Percentiles rank a stretch among this genome's conserved stretches.
These are phyloP conservation scores for Pyrrhia umbra DNA, from an alignment of 2,888 invertebrate species.

Conservation along the genomic window DNA sequence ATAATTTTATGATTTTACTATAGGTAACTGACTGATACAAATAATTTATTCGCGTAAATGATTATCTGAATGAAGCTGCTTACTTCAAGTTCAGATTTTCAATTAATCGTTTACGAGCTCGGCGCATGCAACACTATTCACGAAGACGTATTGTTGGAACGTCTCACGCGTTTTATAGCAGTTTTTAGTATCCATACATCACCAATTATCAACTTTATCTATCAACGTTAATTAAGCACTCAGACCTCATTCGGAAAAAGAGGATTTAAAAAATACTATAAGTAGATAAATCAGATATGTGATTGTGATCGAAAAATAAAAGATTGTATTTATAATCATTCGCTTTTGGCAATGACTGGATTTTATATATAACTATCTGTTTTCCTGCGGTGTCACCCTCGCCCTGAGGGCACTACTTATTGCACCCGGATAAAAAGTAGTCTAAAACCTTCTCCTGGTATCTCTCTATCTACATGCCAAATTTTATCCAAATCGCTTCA, in stretches of 20 bases:
- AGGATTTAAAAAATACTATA: neutral
- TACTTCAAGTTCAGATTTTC: conserved; percentile 39
- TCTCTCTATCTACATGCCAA: too few species aligned
- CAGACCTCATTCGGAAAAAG: neutral
- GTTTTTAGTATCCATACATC: conserved; percentile 4
- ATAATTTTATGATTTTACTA: too few species aligned
- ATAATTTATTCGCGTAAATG: neutral
- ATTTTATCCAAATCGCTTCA: too few species aligned
- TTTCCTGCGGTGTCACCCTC: too few species aligned
- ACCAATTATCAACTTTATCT: neutral
- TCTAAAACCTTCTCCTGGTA: too few species aligned
- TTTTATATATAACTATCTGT: too few species aligned
- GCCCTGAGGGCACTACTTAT: too few species aligned
- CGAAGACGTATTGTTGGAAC: conserved; percentile 17
- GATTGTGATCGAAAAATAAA: too few species aligned
- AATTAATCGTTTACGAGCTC: conserved; percentile 21
- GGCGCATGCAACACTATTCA: conserved; percentile 29
- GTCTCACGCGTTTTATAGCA: conserved; percentile 23
- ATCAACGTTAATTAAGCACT: conserved; percentile 9
- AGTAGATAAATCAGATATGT: neutral
- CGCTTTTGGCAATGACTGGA: too few species aligned
- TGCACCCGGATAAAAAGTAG: too few species aligned
- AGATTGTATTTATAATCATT: too few species aligned
- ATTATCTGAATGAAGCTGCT: conserved; percentile 5
- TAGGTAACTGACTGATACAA: too few species aligned